These are phyloP conservation scores for Natator depressus DNA, from an alignment of 2,113 vertebrate species.

Conservation along the genomic window DNA sequence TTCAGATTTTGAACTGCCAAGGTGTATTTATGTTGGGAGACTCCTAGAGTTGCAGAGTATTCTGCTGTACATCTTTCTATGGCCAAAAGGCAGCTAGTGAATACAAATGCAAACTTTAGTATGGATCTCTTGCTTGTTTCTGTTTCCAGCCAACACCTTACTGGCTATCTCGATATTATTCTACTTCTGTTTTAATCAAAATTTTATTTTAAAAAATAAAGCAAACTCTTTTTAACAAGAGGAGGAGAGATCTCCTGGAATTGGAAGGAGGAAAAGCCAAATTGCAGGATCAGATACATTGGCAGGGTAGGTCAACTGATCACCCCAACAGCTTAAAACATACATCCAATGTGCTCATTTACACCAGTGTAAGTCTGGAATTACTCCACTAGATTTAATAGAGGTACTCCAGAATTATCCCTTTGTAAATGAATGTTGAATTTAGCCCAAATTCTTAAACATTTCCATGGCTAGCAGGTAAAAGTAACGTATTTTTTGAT, in stretches of 20 bases:
- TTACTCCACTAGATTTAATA: rapidly evolving
- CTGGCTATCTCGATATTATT: neutral
- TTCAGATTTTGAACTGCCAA: neutral
- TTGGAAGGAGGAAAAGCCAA: neutral
- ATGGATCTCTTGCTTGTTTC: neutral
- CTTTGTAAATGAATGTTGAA: neutral
- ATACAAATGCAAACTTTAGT: rapidly evolving
- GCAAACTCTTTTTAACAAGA: neutral
- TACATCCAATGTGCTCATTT: rapidly evolving
- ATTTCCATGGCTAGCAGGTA: rapidly evolving
- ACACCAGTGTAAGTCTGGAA: rapidly evolving
- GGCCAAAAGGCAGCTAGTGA: neutral
- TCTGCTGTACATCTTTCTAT: rapidly evolving
- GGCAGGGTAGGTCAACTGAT: neutral
- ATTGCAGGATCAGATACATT: neutral
- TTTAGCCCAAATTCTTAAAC: neutral
- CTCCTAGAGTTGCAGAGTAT: rapidly evolving
- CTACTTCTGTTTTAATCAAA: neutral
- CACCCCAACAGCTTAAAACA: neutral
- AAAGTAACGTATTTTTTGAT: neutral
- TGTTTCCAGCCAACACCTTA: neutral
- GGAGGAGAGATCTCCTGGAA: neutral
- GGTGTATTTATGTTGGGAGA: rapidly evolving
- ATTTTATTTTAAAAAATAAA: neutral
- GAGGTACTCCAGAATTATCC: neutral